Base-by-base conservation (phyloP, 30 jellyfish, hydroid and myxozoan genomes). In the Mastigias papua region DNA sequence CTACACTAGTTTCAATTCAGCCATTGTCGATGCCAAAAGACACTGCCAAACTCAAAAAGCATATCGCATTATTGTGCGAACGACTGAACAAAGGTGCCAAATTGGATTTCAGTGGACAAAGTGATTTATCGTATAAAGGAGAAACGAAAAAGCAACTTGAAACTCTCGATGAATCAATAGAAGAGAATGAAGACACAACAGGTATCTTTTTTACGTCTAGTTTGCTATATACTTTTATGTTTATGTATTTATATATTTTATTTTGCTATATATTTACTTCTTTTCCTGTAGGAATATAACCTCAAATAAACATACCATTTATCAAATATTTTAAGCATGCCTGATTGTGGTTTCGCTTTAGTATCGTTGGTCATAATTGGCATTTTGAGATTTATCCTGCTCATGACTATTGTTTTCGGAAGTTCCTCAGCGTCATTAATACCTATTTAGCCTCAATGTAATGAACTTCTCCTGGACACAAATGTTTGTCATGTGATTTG, bases 71-170 rank as follows among this genome's bases (percentile, higher is more conserved):
- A 69, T 46, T 93, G 90, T 76, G 89, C 51, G 98, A 93, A 60
- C 98, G 98, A 4, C 67, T 93, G 48, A 85, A 84, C 73, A 93
- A 93, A 69, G 98, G 98, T 32, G 97, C 97, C 0, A 87, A 82
- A 63, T 73, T 92, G 15, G 96, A 87, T 27, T 51, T 87, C 21
- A 80, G 86, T 51, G 88, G 70, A 1, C 74, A 35, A 35, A 80
- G 73, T 25, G 96, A 87, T 65, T 20, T 67, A 0, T 48, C 62
- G 11, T 48, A 17, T 22, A 82, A 34, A 31, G 26, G 74, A 16
- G 86, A 74, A 58, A 69, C 51, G 22, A 77, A 66, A 46, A 76
- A 67, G 49, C 86, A 76, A 15, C 90, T 86, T 20, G 96, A 86
- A 25, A 48, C 96, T 25, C 80, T 86, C 8, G 76, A 76, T 29